Percentiles rank a stretch among this genome's conserved stretches.
phyloP scores from a whole-genome alignment of 2,113 vertebrate species.

The Bos javanicus region DNA sequence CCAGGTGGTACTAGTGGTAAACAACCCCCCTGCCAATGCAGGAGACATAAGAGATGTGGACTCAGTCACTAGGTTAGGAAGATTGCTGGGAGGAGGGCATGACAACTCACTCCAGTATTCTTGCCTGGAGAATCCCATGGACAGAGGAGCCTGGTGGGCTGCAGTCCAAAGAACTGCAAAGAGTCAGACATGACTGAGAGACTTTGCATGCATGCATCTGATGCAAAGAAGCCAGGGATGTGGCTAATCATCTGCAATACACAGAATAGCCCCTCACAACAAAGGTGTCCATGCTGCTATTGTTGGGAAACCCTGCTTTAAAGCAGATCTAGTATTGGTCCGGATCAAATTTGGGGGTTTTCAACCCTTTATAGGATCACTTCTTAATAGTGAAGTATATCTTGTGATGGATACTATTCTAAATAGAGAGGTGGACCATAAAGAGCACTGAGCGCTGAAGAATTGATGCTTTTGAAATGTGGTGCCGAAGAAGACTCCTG shows the following conservation, averaged over 20 bases:
- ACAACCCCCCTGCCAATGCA: neutral
- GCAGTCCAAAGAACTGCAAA: neutral
- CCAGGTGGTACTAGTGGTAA: neutral
- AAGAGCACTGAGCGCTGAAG: fast-evolving
- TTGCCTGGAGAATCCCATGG: neutral
- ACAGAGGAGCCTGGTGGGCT: neutral
- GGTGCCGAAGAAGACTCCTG: neutral
- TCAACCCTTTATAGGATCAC: slow-evolving; percentile 1
- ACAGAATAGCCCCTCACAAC: neutral
- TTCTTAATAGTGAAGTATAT: neutral
- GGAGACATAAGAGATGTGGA: neutral
- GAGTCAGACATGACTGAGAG: neutral
- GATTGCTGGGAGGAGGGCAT: neutral
- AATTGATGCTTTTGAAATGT: neutral
- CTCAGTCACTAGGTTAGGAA: neutral
- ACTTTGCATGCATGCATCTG: neutral
- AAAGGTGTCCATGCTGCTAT: neutral
- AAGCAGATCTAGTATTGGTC: neutral
- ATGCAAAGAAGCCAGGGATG: neutral
- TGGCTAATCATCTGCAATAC: neutral
- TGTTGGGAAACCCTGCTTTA: neutral
- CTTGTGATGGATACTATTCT: neutral
- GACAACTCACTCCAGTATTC: neutral
- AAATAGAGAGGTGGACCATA: neutral
- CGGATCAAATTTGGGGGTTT: neutral